These are phyloP conservation scores for Argynnis bischoffii DNA, from an alignment of 2,888 invertebrate species.

Conservation along the genomic window DNA sequence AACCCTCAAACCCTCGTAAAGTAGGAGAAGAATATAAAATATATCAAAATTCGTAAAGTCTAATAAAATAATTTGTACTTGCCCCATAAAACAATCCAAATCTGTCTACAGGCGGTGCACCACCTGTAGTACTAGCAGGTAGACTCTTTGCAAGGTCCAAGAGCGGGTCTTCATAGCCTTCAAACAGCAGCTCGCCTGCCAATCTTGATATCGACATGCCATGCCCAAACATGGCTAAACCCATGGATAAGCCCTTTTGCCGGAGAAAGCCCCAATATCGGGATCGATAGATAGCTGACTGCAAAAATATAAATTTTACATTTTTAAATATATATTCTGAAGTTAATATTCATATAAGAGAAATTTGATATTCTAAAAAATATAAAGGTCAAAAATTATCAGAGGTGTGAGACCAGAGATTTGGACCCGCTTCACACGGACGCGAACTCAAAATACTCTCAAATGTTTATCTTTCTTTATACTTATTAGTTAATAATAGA, in stretches of 20 bases:
- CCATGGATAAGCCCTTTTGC: slow-evolving; percentile 83
- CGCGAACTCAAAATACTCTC: no score
- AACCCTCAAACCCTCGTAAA: no score
- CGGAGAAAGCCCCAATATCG: slow-evolving; percentile 82
- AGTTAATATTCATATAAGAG: no score
- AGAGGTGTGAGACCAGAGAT: no score
- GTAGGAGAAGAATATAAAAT: no score
- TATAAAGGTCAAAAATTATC: no score
- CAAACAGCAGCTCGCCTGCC: slow-evolving; percentile 88
- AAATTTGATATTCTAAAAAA: no score
- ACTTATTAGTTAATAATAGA: no score
- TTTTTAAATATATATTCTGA: neutral
- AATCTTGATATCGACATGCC: slow-evolving; percentile 83
- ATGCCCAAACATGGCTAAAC: slow-evolving; percentile 81
- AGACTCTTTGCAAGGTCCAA: slow-evolving; percentile 85
- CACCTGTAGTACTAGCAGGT: slow-evolving; percentile 79
- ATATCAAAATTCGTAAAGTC: no score
- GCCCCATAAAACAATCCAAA: slow-evolving; percentile 93
- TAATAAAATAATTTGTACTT: slow-evolving; percentile 9
- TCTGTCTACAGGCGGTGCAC: slow-evolving; percentile 86
- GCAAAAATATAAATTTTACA: slow-evolving; percentile 48
- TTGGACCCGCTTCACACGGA: no score
- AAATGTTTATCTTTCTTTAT: no score
- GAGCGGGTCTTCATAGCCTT: slow-evolving; percentile 89
- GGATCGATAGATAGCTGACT: slow-evolving; percentile 83